Base-by-base conservation (phyloP, 1,140 invertebrate genomes). In the Euborellia annulipes region DNA sequence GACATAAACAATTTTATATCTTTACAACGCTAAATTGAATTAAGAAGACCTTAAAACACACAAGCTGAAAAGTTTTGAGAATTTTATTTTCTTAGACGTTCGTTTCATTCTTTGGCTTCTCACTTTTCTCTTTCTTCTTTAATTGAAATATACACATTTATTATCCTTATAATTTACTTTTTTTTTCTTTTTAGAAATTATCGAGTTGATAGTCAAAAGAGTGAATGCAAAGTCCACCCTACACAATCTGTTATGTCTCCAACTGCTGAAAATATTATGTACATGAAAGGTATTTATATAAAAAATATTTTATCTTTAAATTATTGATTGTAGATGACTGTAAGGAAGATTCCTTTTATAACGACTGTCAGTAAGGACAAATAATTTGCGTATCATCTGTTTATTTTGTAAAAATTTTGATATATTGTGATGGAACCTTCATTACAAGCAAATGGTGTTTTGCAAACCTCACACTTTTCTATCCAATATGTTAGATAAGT, bases 271-370 rank as follows among this genome's bases (percentile, higher is more conserved):
- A 62, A 62, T 37, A 58, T 58, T 6, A 46, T 62, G n/a, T 67
- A 63, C 37, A 63, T 65, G 56, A 68, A 67, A 54, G 66, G 66
- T 67, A 37, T 51, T 27, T 27, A 27, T 27, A 27, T 27, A 23
- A n/a, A 47, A 32, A 27, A 6, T 27, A 6, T 27, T 27, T 27
- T 27, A 6, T 27, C 11, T 27, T 27, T 27, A 27, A 27, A 27
- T 27, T 27, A 27, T 6, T 6, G 11, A 27, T 20, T 14, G 3
- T 38, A 44, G 47, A 43, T n/a, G 47, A 48, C 34, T 23, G 41
- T n/a, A 48, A 48, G 30, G 47, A 48, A 17, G 17, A 16, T 3
- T 41, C 47, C n/a, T n/a, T n/a, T n/a, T n/a, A n/a, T n/a, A n/a
- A n/a, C n/a, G n/a, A n/a, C n/a, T n/a, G n/a, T n/a, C n/a, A n/a